Conservation (phyloP, 2,113 vertebrate species). For the Pipa parva region DNA sequence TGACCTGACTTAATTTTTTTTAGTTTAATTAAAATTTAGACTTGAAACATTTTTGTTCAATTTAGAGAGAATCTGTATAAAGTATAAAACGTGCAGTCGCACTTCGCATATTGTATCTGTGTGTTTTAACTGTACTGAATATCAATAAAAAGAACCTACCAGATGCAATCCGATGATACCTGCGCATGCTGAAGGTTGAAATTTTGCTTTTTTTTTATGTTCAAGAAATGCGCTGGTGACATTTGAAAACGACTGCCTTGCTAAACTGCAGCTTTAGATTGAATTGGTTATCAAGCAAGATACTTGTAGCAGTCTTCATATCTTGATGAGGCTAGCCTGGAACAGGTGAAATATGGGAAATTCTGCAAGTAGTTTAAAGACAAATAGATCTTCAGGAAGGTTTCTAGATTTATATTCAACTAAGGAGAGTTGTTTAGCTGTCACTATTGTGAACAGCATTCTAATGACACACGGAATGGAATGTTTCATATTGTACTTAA, state of each 20-base stretch:
- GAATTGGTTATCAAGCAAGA: constrained; percentile 22
- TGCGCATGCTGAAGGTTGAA: constrained; percentile 2
- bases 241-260: constrained; percentile 7
- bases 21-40: constrained; percentile 8
- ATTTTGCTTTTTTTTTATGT: background rate
- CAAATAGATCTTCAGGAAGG: constrained; percentile 42
- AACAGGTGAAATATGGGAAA: background rate
- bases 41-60: background rate
- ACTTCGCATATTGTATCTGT: no score
- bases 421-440: constrained; percentile 37
- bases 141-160: no score
- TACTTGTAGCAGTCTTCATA: background rate
- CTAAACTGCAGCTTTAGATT: constrained; percentile 17
- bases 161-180: background rate
- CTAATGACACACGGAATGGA: constrained; percentile 19
- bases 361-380: constrained; percentile 25
- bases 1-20: constrained; percentile 17
- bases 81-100: no score
- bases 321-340: constrained; percentile 19
- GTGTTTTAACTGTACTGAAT: no score
- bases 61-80: rapidly evolving
- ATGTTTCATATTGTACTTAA: constrained; percentile 13
- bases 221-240: constrained; percentile 17
- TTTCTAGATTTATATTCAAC: constrained; percentile 16
- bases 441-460: constrained; percentile 17